Base-by-base conservation (phyloP, 2,888 invertebrate genomes). In the Morpho helenor region DNA sequence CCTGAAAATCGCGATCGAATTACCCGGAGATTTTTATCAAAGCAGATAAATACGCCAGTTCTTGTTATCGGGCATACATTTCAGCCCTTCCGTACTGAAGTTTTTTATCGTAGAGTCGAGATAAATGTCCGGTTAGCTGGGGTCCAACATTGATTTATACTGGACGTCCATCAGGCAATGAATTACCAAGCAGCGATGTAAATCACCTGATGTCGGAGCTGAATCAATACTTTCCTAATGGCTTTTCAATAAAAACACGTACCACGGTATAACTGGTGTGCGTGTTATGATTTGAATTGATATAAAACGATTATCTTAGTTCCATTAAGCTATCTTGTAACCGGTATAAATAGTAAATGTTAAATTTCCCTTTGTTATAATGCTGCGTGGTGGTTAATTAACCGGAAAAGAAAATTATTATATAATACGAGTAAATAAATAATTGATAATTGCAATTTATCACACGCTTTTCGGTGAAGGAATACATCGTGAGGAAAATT, bases 111-210 rank as follows among this genome's bases (percentile, higher is more conserved):
- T 70, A 71, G 76, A 74, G 70, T 73, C 73, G 75, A 81, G 83
- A 83, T 88, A 87, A 88, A 89, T 88, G 87, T 82, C 83, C 87
- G 89, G 89, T 87, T 87, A 86, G 80, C 82, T 75, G 82, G 87
- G 87, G 87, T 79, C 82, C 86, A 82, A 81, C 87, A 80, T 87
- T 89, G 88, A 89, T 89, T 89, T 89, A 89, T 87, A 78, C 76
- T 67, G 81, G 72, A 73, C 79, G 87, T 87, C 87, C 80, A 79
- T 86, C 87, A 85, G 85, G 72, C 80, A 80, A 87, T 87, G 85
- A 87, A 87, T 88, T 88, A 88, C 87, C 74, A 74, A 80, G 80
- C 79, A 77, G 72, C 67, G 80, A 88, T 87, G 87, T 88, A 89
- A 89, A 89, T 89, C 89, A 88, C 87, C 79, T 76, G 74, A 69